These are phyloP conservation scores for Parnassius mnemosyne DNA, from an alignment of 2,888 invertebrate species.

Conservation along the genomic window DNA sequence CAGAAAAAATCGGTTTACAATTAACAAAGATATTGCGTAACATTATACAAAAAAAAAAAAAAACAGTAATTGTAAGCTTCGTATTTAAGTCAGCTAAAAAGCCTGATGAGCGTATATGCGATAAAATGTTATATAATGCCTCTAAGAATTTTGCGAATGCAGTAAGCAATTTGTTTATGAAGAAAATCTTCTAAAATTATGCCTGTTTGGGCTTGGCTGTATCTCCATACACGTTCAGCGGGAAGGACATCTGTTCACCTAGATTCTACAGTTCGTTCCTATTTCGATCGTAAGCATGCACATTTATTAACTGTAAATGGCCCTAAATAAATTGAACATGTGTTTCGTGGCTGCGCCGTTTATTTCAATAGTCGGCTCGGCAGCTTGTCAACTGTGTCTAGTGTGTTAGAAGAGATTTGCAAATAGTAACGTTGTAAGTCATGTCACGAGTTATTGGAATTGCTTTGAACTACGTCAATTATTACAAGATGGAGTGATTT, in stretches of 20 bases:
- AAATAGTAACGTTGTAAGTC: constrained; percentile 36
- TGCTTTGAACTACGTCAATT: constrained; percentile 36
- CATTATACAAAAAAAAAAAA: too few species aligned
- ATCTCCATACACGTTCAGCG: constrained; percentile 17
- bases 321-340: constrained; percentile 39
- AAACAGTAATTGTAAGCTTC: too few species aligned
- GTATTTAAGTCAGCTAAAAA: too few species aligned
- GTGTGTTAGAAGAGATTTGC: constrained; percentile 43
- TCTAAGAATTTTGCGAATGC: too few species aligned
- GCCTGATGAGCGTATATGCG: too few species aligned
- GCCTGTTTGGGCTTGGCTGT: background rate
- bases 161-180: too few species aligned
- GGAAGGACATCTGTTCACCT: constrained; percentile 26
- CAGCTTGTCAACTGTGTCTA: constrained; percentile 37
- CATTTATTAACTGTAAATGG: constrained; percentile 28
- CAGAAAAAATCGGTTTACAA: too few species aligned
- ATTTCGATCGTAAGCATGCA: constrained; percentile 22
- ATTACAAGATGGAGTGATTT: constrained; percentile 28
- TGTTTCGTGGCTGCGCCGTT: constrained; percentile 47
- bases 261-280: constrained; percentile 19
- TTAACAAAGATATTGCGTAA: too few species aligned
- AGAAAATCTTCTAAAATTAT: background rate
- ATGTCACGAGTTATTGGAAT: constrained; percentile 32
- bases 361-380: constrained; percentile 51
- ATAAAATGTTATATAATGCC: too few species aligned